Evolutionary conservation across 35 echinoderm and acorn worm genomes (phyloP).

Genomic region (Patiria miniata): DNA sequence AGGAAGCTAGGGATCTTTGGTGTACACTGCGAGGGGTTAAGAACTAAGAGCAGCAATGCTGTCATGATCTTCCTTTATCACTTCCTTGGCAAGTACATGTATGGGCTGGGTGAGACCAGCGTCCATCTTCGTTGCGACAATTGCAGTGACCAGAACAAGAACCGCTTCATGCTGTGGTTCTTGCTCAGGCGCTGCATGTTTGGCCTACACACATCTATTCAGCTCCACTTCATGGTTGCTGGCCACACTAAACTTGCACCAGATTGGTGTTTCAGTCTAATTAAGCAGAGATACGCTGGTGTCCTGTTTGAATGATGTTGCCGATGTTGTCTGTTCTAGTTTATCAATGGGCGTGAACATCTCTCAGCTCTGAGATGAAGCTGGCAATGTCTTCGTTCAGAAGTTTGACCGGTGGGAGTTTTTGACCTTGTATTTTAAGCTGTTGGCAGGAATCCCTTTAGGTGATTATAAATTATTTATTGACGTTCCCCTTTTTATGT

Average conservation of each 20-base stretch:
- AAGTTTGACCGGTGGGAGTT: background rate
- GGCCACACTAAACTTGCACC: no score
- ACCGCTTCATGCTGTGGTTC: no score
- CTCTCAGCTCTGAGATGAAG: background rate
- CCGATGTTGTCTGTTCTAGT: background rate
- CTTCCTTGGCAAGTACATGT: no score
- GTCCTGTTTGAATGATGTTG: slow-evolving; percentile 22
- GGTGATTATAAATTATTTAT: no score
- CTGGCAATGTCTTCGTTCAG: background rate
- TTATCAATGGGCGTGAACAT: background rate
- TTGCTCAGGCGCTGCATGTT: no score
- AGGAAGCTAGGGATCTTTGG: slow-evolving; percentile 66
- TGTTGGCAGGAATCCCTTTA: background rate
- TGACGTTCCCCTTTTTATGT: no score
- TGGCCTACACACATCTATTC: slow-evolving; percentile 22
- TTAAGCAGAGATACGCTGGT: slow-evolving; percentile 38
- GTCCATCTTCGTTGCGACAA: no score
- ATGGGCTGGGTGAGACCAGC: no score
- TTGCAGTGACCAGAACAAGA: no score
- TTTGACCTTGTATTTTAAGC: background rate
- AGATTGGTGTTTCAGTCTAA: no score
- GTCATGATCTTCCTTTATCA: background rate
- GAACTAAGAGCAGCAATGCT: background rate
- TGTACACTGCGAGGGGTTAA: slow-evolving; percentile 39
- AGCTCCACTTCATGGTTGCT: slow-evolving; percentile 30